Percentiles rank a stretch among this genome's conserved stretches.
phyloP scores from a whole-genome alignment of 2,888 invertebrate species.

The Minunthozetes semirufus region DNA sequence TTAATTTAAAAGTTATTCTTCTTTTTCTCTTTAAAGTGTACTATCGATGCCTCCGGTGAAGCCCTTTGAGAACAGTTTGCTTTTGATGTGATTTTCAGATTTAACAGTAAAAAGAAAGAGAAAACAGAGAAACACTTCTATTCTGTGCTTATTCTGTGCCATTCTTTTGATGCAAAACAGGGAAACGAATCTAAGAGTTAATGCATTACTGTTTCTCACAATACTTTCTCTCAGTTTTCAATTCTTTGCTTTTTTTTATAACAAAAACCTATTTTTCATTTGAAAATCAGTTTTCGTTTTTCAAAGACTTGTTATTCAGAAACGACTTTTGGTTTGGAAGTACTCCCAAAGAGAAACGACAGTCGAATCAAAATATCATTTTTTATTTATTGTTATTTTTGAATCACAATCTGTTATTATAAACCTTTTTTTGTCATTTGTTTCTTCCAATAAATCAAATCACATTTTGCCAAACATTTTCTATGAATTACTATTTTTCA shows the following conservation, averaged over 20 bases:
- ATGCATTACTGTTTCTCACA: neutral
- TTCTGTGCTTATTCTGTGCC: neutral
- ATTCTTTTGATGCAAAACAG: neutral
- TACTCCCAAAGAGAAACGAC: neutral
- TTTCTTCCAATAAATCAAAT: slow-evolving; percentile 7
- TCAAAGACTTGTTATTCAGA: slow-evolving; percentile 20
- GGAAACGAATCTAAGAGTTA: neutral
- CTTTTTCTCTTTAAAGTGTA: neutral
- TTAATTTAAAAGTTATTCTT: slow-evolving; percentile 6
- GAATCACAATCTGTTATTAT: neutral
- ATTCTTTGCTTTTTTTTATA: neutral
- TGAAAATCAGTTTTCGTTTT: slow-evolving; percentile 8
- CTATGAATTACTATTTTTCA: neutral
- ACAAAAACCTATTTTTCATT: slow-evolving; percentile 19
- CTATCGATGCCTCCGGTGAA: neutral
- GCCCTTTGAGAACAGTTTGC: neutral
- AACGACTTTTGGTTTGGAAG: neutral
- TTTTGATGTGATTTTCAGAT: slow-evolving; percentile 15
- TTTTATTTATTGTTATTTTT: slow-evolving; percentile 5
- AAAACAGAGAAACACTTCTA: neutral
- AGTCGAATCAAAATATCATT: slow-evolving; percentile 8
- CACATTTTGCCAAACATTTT: neutral
- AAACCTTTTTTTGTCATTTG: neutral
- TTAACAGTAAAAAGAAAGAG: neutral
- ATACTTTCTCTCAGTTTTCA: neutral